Evolutionary conservation across 1,140 invertebrate genomes (phyloP), one percentile per base, ranked within the genome.

Genomic region (Zaprionus ornatus): DNA sequence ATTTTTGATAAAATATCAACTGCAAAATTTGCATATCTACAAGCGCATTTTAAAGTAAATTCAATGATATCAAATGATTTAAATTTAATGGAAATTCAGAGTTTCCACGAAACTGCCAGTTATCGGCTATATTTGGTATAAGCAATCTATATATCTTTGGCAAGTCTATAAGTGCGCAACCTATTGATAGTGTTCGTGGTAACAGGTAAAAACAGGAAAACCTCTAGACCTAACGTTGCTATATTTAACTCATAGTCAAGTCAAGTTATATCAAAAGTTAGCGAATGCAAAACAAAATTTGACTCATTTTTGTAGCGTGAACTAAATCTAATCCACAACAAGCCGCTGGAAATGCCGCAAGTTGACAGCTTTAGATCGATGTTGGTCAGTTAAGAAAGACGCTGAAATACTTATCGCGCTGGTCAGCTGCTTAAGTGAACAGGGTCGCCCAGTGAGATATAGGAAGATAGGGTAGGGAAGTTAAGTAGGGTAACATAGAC

Each of bases 381-480:
- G 57, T 69, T 21, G 23, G 10, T 21, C 29, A 13, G 13, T 66
- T 56, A 45, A 3, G 15, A 56, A 42, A 23, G 37, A 27, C 35
- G 15, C 45, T 17, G 15, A 19, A 25, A 25, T 19, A 29, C 55
- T 60, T 69, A 74, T 74, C 71, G 29, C 23, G 63, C 3, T 48
- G 57, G 66, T 74, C 72, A 74, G 72, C 72, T 63, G 66, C n/a
- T 50, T 55, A 37, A 37, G 68, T n/a, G 23, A 7, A 15, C 10
- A 15, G 21, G 13, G 50, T 7, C 9, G 27, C n/a, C 19, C 13
- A 52, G 21, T 12, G 42, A 52, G 59, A 62, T 48, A 23, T 60
- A 27, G 25, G 42, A 19, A 32, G 35, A 37, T 37, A 37, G 13
- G 35, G 3, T 17, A 25, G 45, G n/a, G 45, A 4, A 13, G 37